These are phyloP conservation scores for Okapia johnstoni DNA, from an alignment of 2,113 vertebrate species.

Conservation along the genomic window DNA sequence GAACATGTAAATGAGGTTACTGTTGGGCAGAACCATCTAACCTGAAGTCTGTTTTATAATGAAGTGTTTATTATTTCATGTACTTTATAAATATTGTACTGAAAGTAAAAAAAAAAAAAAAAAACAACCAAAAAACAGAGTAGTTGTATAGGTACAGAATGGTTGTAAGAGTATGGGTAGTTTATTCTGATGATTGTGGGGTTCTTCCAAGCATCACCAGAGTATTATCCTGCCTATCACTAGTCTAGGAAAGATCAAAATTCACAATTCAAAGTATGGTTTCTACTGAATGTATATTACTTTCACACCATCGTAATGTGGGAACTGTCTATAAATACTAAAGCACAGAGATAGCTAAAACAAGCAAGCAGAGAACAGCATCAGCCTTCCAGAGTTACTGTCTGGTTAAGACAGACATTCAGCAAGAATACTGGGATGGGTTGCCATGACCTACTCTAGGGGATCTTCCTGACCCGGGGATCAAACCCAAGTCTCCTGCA, in stretches of 20 bases:
- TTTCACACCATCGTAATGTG: background rate
- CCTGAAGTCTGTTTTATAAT: background rate
- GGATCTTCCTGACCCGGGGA: background rate
- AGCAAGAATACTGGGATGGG: background rate
- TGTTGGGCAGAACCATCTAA: background rate
- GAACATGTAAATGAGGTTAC: background rate
- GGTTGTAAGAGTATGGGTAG: background rate
- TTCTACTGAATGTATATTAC: background rate
- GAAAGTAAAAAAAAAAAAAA: background rate
- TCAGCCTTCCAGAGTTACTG: conserved; percentile 69
- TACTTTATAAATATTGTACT: background rate
- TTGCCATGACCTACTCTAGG: background rate
- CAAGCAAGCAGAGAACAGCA: conserved; percentile 73
- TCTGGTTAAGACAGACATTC: conserved; percentile 75
- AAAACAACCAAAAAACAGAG: background rate
- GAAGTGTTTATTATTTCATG: background rate
- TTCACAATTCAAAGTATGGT: background rate
- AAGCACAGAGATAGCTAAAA: conserved; percentile 53
- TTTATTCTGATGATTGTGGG: background rate
- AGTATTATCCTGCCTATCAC: background rate
- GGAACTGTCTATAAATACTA: background rate
- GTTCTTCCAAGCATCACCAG: background rate
- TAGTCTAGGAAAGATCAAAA: background rate
- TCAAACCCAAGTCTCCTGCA: background rate
- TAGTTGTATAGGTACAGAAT: background rate